These are phyloP conservation scores for Diphyllodes magnificus DNA, from an alignment of 2,113 vertebrate species.

Conservation along the genomic window DNA sequence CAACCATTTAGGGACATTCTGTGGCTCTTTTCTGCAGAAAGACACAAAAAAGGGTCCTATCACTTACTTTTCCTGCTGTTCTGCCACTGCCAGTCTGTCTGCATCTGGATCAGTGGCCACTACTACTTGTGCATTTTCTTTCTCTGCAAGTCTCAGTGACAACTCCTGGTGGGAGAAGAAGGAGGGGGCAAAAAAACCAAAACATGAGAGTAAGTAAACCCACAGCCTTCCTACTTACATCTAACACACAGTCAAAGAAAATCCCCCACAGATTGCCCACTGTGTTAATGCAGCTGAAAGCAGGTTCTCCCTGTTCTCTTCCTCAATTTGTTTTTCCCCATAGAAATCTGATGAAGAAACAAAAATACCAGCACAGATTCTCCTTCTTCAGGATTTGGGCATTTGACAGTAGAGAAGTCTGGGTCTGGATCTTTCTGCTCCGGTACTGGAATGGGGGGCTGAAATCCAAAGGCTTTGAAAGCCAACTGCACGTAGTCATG, in stretches of 20 bases:
- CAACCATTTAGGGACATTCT: neutral
- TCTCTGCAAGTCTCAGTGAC: slow-evolving; percentile 86
- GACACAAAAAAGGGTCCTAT: neutral
- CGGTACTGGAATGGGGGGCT: slow-evolving; percentile 87
- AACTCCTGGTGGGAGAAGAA: slow-evolving; percentile 72
- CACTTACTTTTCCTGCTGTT: slow-evolving; percentile 80
- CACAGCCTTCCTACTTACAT: neutral
- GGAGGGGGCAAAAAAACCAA: fast-evolving
- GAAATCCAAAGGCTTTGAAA: slow-evolving; percentile 84
- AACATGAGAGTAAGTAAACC: neutral
- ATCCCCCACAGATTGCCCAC: neutral
- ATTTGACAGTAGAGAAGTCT: slow-evolving; percentile 87
- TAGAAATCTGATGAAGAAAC: neutral
- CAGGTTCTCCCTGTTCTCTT: neutral
- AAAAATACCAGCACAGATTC: slow-evolving; percentile 85
- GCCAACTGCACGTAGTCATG: slow-evolving; percentile 87
- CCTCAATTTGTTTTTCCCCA: neutral
- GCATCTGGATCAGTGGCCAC: slow-evolving; percentile 95
- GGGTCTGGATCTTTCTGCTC: slow-evolving; percentile 94
- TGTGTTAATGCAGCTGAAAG: neutral
- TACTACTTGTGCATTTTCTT: slow-evolving; percentile 79
- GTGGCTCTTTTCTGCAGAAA: neutral
- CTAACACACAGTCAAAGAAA: neutral
- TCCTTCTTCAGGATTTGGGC: slow-evolving; percentile 95
- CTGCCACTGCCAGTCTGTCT: slow-evolving; percentile 90